Conservation (phyloP, 2,888 invertebrate genomes). For the Stenurella melanura region DNA sequence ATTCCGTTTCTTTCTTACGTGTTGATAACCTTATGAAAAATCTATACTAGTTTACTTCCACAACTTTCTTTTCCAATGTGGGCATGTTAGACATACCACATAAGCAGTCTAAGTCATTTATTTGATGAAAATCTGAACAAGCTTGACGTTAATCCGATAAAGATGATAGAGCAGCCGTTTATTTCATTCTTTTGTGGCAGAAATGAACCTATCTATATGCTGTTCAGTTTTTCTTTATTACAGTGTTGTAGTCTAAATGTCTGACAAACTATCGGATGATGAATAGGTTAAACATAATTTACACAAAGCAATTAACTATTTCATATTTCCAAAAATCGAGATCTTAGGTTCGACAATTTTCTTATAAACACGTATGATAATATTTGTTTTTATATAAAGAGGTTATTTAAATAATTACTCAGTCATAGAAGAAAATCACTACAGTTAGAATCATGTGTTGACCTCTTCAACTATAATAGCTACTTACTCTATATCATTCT, state of each 20-base stretch:
- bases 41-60: slow-evolving; percentile 9
- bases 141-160: slow-evolving; percentile 27
- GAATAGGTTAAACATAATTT: too few relatives aligned
- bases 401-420: too few relatives aligned
- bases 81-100: slow-evolving; percentile 23
- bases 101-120: slow-evolving; percentile 27
- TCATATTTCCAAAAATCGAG: too few relatives aligned
- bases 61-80: slow-evolving; percentile 13
- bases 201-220: background rate
- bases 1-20: too few relatives aligned
- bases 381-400: too few relatives aligned
- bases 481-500: too few relatives aligned
- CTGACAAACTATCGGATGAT: background rate
- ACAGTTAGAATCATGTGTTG: too few relatives aligned
- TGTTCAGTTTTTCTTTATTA: background rate
- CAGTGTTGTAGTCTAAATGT: background rate
- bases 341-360: too few relatives aligned
- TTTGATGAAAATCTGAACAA: slow-evolving; percentile 28
- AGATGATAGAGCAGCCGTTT: background rate
- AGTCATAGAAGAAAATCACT: too few relatives aligned
- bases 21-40: slow-evolving; percentile 27
- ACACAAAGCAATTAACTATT: too few relatives aligned
- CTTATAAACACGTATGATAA: too few relatives aligned
- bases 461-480: too few relatives aligned
- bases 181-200: background rate